Base-by-base conservation (phyloP, 2,888 invertebrate genomes). In the Limenitis camilla region DNA sequence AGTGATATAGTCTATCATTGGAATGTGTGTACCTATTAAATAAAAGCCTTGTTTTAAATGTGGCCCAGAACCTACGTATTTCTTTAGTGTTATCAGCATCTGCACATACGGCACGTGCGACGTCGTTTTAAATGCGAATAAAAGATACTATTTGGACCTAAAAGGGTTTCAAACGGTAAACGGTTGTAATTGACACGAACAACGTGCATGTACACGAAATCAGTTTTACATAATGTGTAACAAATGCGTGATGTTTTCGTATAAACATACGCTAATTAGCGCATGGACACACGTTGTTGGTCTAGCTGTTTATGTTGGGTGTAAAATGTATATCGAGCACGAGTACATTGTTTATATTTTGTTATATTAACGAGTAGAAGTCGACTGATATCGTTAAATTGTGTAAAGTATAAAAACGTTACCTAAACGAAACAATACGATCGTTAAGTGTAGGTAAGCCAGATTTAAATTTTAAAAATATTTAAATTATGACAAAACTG, bases 101-200 rank as follows among this genome's bases (percentile, higher is more conserved):
- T 49, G 54, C 42, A 53, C 59, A 57, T 55, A 59, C 51, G 53
- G 59, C 60, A 60, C 59, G 59, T 57, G 59, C 59, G 49, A 40
- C 46, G 53, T 42, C 40, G 55, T 61, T 60, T 58, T 57, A 61
- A 61, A 61, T 59, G 57, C 59, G 52, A 56, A 56, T 61, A 59
- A 61, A 55, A 59, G 53, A 55, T 59, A 55, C 59, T 30, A 57
- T 52, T 53, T 44, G 47, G 55, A 41, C 47, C 55, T 56, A 55
- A 60, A 59, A 57, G 59, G 55, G 53, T 36, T 49, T 48, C 38
- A 42, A 60, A 59, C 56, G 58, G 55, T 53, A 59, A 53, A 52
- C 36, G 49, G 39, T 49, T 50, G 54, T 52, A 49, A 56, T 56
- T 56, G 58, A 58, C 58, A 58, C 58, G 55, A 58, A 58, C 52